phyloP scores from a whole-genome alignment of 1,140 invertebrate species.

The Mercenaria mercenaria region DNA sequence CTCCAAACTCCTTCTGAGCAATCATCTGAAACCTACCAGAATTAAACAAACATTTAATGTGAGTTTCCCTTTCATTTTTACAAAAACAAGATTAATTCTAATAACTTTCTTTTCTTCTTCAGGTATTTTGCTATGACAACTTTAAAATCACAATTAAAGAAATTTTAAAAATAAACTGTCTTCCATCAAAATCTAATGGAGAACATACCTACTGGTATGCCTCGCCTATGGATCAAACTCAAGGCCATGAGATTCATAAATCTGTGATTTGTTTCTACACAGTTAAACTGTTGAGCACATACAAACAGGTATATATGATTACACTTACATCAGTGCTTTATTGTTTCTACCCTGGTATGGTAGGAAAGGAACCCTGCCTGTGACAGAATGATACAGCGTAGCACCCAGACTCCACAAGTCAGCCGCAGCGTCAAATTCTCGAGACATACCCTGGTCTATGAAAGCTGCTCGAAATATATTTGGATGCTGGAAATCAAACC shows the following conservation, averaged over 20 bases:
- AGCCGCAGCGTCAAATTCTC: constrained; percentile 94
- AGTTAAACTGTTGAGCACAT: too few species aligned
- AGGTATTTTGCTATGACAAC: too few species aligned
- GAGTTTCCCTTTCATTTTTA: too few species aligned
- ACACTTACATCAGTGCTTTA: constrained; percentile 54
- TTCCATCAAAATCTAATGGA: too few species aligned
- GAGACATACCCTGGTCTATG: constrained; percentile 92
- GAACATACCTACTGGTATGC: too few species aligned
- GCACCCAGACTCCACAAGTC: constrained; percentile 99
- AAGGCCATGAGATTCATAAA: too few species aligned
- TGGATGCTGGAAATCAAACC: constrained; percentile 92
- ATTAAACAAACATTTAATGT: background rate
- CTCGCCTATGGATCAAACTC: too few species aligned
- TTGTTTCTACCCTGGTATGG: constrained; percentile 56
- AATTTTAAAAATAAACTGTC: background rate
- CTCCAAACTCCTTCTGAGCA: constrained; percentile 60
- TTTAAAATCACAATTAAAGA: background rate
- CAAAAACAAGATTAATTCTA: too few species aligned
- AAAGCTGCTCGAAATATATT: constrained; percentile 98
- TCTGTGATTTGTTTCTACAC: too few species aligned
- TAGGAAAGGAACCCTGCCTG: constrained; percentile 89
- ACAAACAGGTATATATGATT: too few species aligned
- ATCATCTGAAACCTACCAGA: constrained; percentile 61
- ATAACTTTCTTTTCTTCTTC: too few species aligned
- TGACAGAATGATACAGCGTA: constrained; percentile 98